Evolutionary conservation across 1,140 invertebrate species (phyloP), one percentile per base, ranked within the genome.

Genomic region (Limonius californicus): DNA sequence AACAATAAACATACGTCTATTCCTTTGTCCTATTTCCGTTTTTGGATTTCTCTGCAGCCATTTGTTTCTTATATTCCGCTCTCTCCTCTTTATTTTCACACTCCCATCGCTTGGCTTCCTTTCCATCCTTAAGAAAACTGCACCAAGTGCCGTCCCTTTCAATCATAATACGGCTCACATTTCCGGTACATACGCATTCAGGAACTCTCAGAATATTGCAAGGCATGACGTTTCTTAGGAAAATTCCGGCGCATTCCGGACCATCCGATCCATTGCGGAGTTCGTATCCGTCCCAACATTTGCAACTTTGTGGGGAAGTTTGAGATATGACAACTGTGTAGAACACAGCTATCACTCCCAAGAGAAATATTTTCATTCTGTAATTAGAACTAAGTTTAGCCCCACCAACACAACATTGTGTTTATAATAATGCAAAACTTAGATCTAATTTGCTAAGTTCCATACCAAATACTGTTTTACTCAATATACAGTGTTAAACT

Each of bases 141-240:
- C 72, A 73, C 70, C 72, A 72, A 60, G 70, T 72, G 42, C 70
- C 72, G 16, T 69, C 69, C 35, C 63, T 32, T 55, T 73, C 72
- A 23, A 70, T 70, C 27, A 72, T 35, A 50, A 73, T 73, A 59
- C 57, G 70, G 62, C 65, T 73, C 9, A 69, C 67, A 21, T 62
- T 62, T 54, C 68, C 68, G 2, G 67, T 65, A 63, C 72, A 73
- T 62, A 66, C 50, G 53, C 72, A 73, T 60, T 65, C 68, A 12
- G 72, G 72, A 9, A 66, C 16, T 61, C 62, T 62, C n/a, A 65
- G 63, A 62, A 70, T 69, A 47, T 73, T 72, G 57, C 72, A 73
- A 19, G 72, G 70, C 70, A 71, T 73, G 16, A 73, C 67, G 35
- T 70, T 68, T 12, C 69, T 67, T 42, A 68, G 61, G 56, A 69